Evolutionary conservation across 2,888 invertebrate species (phyloP).

Genomic region (Lithophane leautieri): DNA sequence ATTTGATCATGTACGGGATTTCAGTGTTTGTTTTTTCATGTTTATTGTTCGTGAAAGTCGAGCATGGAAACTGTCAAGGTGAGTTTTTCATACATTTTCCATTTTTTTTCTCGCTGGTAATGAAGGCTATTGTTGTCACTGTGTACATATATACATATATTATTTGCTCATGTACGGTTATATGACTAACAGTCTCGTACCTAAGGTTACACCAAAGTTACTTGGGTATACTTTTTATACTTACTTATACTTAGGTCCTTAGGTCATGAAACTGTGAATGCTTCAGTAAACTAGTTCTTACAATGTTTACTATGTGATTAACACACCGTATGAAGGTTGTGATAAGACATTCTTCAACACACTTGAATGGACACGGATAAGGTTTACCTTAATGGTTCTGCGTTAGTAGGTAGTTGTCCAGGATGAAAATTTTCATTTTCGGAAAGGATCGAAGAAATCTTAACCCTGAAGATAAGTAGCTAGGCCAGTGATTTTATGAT

Average conservation of each 20-base stretch:
- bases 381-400: constrained; percentile 6
- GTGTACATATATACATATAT: not conserved
- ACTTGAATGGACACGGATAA: constrained; percentile 27
- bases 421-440: not conserved
- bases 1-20: constrained; percentile 80
- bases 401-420: constrained; percentile 9
- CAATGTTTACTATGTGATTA: constrained; percentile 51
- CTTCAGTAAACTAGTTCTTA: constrained; percentile 39
- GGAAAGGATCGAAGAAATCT: not conserved
- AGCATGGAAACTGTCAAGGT: constrained; percentile 83
- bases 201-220: not conserved
- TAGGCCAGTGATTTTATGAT: not conserved
- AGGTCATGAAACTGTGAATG: constrained; percentile 33
- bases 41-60: constrained; percentile 74
- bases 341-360: constrained; percentile 40
- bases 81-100: constrained; percentile 67
- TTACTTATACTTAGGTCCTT: not conserved
- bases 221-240: not conserved
- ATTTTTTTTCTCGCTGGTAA: constrained; percentile 25
- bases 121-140: not conserved
- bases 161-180: constrained; percentile 1
- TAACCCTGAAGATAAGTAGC: too few species aligned
- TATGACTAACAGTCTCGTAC: constrained; percentile 24
- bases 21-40: constrained; percentile 74
- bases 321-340: constrained; percentile 41